These are phyloP conservation scores for Cyrtorhinus lividipennis DNA, from an alignment of 1,140 invertebrate genomes.

Conservation along the genomic window DNA sequence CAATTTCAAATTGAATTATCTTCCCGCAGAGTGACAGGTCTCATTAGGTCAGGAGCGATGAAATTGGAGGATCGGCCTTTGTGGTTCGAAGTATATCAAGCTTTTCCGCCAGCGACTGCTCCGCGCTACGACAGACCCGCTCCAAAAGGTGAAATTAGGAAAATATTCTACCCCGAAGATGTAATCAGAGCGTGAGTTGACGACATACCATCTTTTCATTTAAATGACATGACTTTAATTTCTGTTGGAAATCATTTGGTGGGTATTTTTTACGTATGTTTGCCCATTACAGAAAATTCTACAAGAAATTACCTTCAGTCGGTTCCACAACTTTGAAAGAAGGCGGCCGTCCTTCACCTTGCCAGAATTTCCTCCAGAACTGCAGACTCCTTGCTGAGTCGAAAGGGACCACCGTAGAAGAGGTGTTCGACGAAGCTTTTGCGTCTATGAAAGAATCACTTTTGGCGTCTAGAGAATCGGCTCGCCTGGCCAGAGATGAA, in stretches of 20 bases:
- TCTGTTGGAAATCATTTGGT: too few species aligned
- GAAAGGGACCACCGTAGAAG: neutral
- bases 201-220: neutral
- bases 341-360: conserved; percentile 1
- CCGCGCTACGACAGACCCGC: conserved; percentile 52
- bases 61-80: conserved; percentile 61
- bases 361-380: conserved; percentile 5
- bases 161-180: conserved; percentile 80
- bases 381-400: neutral
- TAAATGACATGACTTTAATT: neutral
- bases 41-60: conserved; percentile 58
- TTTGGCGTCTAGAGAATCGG: neutral
- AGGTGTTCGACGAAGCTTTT: neutral
- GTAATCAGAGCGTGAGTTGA: conserved; percentile 45
- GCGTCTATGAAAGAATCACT: neutral
- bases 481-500: too few species aligned
- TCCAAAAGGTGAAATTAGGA: conserved; percentile 38
- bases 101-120: conserved; percentile 68
- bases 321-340: neutral
- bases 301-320: conserved; percentile 11
- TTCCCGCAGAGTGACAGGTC: conserved; percentile 49
- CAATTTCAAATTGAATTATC: neutral
- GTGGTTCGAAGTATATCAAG: conserved; percentile 80
- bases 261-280: neutral
- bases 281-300: conserved; percentile 13